Percentiles rank a stretch among this genome's conserved stretches.
These are phyloP conservation scores for Netelia fuscicornis DNA, from an alignment of 2,888 invertebrate species.

Conservation along the genomic window DNA sequence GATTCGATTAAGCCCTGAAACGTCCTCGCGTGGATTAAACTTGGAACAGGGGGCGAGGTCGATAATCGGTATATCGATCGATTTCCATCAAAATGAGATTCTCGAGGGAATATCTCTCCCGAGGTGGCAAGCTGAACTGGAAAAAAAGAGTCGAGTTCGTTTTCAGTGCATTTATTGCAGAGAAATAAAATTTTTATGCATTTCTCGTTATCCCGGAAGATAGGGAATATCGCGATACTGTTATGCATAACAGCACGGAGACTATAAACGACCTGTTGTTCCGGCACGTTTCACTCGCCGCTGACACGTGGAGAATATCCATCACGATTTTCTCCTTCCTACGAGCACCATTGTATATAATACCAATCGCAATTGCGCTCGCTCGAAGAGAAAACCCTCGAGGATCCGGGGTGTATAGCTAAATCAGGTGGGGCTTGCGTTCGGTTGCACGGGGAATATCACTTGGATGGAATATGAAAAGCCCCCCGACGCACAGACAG, in stretches of 20 bases:
- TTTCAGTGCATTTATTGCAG: not conserved
- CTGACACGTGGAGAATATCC: not conserved
- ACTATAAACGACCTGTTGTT: conserved; percentile 62
- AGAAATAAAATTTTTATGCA: not conserved
- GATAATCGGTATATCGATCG: not conserved
- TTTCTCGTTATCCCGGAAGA: not conserved
- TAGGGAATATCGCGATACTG: too few species aligned
- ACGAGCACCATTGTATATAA: conserved; percentile 28
- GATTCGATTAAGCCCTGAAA: not conserved
- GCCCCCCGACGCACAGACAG: not conserved
- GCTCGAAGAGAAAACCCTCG: conserved; percentile 66
- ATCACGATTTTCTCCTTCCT: not conserved
- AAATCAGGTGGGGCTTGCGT: conserved; percentile 51
- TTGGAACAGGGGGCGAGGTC: not conserved
- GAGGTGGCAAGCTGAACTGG: not conserved
- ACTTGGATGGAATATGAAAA: conserved; percentile 34
- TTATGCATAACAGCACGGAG: not conserved
- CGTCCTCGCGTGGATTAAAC: not conserved
- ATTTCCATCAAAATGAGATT: not conserved
- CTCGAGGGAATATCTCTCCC: not conserved
- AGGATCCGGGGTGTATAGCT: conserved; percentile 58
- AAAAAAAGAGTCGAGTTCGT: not conserved
- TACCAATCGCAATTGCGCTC: conserved; percentile 69
- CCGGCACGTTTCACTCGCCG: conserved; percentile 58
- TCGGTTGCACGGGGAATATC: conserved; percentile 56